Evolutionary conservation across 2,888 invertebrate species (phyloP).

Genomic region (Oxycera nigricornis): DNA sequence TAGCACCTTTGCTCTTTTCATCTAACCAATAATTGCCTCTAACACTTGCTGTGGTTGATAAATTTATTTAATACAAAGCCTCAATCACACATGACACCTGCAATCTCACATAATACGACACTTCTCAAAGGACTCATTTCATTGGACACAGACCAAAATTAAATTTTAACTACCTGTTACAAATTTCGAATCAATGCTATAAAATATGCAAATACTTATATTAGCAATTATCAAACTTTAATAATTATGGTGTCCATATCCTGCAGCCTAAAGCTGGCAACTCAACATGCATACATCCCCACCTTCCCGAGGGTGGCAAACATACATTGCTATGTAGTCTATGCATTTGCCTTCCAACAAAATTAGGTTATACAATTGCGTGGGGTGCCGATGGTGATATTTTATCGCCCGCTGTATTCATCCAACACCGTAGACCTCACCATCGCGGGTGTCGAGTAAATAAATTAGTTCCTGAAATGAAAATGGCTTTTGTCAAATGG

Average conservation of each 20-base stretch:
- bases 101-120: no score
- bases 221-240: not conserved
- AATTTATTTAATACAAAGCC: no score
- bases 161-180: no score
- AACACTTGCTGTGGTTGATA: no score
- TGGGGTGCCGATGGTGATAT: not conserved
- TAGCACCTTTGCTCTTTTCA: no score
- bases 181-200: not conserved
- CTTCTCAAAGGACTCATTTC: no score
- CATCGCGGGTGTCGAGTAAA: constrained; percentile 17
- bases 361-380: constrained; percentile 27
- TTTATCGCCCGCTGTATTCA: constrained; percentile 16
- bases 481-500: constrained; percentile 29
- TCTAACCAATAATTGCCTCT: no score
- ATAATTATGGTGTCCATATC: not conserved
- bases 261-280: not conserved
- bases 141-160: no score
- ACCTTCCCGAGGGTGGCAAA: not conserved
- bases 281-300: not conserved
- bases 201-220: not conserved
- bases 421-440: not conserved
- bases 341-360: constrained; percentile 7
- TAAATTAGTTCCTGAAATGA: constrained; percentile 34
- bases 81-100: no score
- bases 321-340: not conserved